Conservation (phyloP, 2,888 invertebrate genomes). For the Ctenicera cuprea region DNA sequence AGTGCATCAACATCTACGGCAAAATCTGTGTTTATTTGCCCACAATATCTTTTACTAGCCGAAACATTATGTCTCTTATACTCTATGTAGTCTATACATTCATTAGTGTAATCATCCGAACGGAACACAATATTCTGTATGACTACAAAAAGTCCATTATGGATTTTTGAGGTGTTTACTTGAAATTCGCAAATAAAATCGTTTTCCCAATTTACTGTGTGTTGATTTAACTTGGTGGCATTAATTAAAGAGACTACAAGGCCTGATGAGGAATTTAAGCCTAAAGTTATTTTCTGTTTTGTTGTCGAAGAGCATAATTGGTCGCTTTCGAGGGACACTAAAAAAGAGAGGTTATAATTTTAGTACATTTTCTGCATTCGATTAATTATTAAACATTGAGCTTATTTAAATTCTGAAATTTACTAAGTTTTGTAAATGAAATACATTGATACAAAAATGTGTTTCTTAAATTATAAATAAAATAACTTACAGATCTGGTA, state of each 20-base stretch:
- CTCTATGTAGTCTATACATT: slow-evolving; percentile 74
- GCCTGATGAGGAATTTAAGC: slow-evolving; percentile 60
- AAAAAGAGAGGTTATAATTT: slow-evolving; percentile 15
- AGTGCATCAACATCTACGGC: slow-evolving; percentile 49
- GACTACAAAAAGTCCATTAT: slow-evolving; percentile 72
- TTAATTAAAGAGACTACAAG: slow-evolving; percentile 62
- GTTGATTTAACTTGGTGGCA: slow-evolving; percentile 58
- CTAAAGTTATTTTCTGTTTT: slow-evolving; percentile 61
- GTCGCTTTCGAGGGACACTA: slow-evolving; percentile 51
- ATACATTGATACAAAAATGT: no score
- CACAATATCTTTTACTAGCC: slow-evolving; percentile 66
- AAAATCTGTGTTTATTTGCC: slow-evolving; percentile 64
- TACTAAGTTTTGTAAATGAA: neutral
- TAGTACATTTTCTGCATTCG: neutral
- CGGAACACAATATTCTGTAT: slow-evolving; percentile 74
- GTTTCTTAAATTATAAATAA: no score
- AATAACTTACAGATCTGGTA: slow-evolving; percentile 15
- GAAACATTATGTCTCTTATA: slow-evolving; percentile 61
- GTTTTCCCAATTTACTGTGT: slow-evolving; percentile 59
- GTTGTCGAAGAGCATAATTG: slow-evolving; percentile 53
- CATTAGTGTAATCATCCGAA: slow-evolving; percentile 65
- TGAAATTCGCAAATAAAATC: slow-evolving; percentile 67
- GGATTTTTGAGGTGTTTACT: slow-evolving; percentile 60
- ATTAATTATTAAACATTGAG: no score
- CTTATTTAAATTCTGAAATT: neutral